A percentile compares a stretch with the other conserved stretches of the same genome.
These are phyloP conservation scores for Synanthedon tipuliformis DNA, from an alignment of 2,888 invertebrate genomes.

Conservation along the genomic window DNA sequence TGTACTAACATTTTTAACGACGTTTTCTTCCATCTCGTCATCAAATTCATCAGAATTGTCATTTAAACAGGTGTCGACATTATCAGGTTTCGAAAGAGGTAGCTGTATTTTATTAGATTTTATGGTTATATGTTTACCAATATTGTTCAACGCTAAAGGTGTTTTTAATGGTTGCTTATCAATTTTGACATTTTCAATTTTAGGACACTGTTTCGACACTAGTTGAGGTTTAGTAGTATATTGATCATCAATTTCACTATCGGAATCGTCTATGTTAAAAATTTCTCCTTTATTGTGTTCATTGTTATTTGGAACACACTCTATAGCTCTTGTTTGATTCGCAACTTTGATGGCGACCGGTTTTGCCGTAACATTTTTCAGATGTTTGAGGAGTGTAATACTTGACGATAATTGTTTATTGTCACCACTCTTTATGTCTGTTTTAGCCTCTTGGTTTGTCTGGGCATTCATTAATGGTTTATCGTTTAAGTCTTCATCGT, in stretches of 20 bases:
- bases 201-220: neutral
- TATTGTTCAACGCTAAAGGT: neutral
- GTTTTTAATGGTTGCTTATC: neutral
- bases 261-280: slow-evolving; percentile 56
- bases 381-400: slow-evolving; percentile 29
- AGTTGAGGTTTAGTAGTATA: neutral
- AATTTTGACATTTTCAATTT: neutral
- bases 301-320: slow-evolving; percentile 15
- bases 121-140: slow-evolving; percentile 25
- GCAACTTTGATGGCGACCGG: slow-evolving; percentile 15
- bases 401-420: neutral
- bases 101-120: slow-evolving; percentile 18
- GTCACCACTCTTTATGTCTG: too few relatives aligned
- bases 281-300: slow-evolving; percentile 43
- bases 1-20: neutral
- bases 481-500: too few relatives aligned
- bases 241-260: slow-evolving; percentile 26
- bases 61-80: too few relatives aligned
- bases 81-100: too few relatives aligned
- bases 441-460: too few relatives aligned
- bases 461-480: too few relatives aligned
- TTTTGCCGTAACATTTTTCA: slow-evolving; percentile 41
- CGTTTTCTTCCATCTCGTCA: too few relatives aligned
- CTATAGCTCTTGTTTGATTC: slow-evolving; percentile 10
- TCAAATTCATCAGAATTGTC: too few relatives aligned